Evolutionary conservation across 1,140 invertebrate species (phyloP), one percentile per base, ranked within the genome.

Genomic region (Lordiphosa clarofinis): DNA sequence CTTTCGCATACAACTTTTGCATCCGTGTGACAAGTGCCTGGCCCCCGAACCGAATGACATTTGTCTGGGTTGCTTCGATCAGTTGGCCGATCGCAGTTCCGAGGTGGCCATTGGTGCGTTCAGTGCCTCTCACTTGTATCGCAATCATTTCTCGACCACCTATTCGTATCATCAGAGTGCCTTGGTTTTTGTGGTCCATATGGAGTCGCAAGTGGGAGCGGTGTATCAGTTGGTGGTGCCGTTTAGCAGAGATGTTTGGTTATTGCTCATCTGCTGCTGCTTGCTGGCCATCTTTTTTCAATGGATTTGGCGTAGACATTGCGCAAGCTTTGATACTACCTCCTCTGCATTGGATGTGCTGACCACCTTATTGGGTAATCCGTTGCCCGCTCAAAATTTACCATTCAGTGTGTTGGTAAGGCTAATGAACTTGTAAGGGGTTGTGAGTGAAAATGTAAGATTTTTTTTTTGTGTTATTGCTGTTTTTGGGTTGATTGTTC

Each of bases 31-130:
- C 3, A 71, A 74, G 42, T 35, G 28, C 9, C 10, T 39, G 6
- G 39, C 43, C 7, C 11, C 9, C n/a, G 55, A 69, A 2, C 42
- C 56, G 28, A 37, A 53, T 6, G 36, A 46, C 0, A 37, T 5
- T 5, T 44, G 48, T 48, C 21, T 33, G 7, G 56, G 70, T 36
- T 81, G 76, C 13, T 61, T 82, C 33, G 46, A 60, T 3, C 55
- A 82, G 62, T 37, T 81, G 39, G 40, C 39, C 1, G 9, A 19
- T 0, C 9, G 15, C 3, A 35, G 40, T 5, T 72, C 76, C 4
- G 62, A 73, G 8, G 50, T 84, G 35, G 49, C 71, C 19, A 82
- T 82, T 7, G 78, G 78, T 0, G 76, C 78, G 1, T 48, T 84
- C 43, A 82, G 78, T 13, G 78, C 68, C 3, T 84, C 78, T 0